Evolutionary conservation across 1,140 invertebrate genomes (phyloP).

Genomic region (Leguminivora glycinivorella): DNA sequence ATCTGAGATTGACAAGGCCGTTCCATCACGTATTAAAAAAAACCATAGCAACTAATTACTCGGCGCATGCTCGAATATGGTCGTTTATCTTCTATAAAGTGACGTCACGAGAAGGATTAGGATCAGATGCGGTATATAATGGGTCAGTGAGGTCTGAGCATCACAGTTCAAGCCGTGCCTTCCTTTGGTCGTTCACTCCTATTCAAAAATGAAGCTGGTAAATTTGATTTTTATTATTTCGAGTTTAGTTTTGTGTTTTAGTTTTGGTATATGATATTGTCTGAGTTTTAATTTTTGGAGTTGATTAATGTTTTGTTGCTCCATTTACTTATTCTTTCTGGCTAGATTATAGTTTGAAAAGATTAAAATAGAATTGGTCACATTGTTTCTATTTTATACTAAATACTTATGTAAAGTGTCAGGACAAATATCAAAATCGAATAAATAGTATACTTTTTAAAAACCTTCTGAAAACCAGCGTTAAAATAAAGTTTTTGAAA

Average conservation of each 20-base stretch:
- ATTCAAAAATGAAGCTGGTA: constrained; percentile 71
- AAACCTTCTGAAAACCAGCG: not conserved
- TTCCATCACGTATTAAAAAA: constrained; percentile 50
- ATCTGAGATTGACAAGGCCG: constrained; percentile 60
- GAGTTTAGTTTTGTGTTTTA: not conserved
- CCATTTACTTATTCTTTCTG: too few relatives aligned
- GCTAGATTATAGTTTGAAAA: too few relatives aligned
- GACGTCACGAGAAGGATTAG: constrained; percentile 70
- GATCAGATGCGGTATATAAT: constrained; percentile 67
- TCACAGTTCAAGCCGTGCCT: constrained; percentile 62
- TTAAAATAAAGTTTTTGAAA: too few relatives aligned
- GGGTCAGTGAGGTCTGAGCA: constrained; percentile 46
- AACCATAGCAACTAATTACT: constrained; percentile 46
- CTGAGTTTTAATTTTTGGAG: not conserved
- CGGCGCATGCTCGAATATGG: constrained; percentile 36
- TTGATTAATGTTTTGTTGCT: too few relatives aligned
- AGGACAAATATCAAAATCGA: not conserved
- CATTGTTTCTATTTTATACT: too few relatives aligned
- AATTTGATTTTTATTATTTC: constrained; percentile 39
- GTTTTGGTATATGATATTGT: constrained; percentile 12
- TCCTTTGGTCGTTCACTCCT: constrained; percentile 43
- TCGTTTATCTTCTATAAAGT: constrained; percentile 52
- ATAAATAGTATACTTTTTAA: not conserved
- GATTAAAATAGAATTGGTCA: too few relatives aligned
- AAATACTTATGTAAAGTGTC: too few relatives aligned